Percentiles rank a stretch among this genome's conserved stretches.
These are phyloP conservation scores for Muraenolepis orangiensis DNA, from an alignment of 2,797 vertebrate species.

Conservation along the genomic window DNA sequence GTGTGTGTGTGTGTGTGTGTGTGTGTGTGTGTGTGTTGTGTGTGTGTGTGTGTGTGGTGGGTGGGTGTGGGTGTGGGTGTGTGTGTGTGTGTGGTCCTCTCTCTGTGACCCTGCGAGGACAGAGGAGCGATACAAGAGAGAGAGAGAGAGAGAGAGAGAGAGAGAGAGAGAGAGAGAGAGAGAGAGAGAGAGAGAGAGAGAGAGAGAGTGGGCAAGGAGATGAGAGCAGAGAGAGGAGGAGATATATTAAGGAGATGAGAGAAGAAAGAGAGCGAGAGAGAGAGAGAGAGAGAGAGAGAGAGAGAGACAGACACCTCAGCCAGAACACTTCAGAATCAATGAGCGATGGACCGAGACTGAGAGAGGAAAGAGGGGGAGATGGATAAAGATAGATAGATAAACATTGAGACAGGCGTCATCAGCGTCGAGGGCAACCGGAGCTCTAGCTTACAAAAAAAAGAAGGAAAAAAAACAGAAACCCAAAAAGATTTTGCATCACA, in stretches of 20 bases:
- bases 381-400: not conserved
- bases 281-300: not conserved
- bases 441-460: not conserved
- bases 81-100: slow-evolving; percentile 7
- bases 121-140: too few relatives aligned
- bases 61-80: slow-evolving; percentile 6
- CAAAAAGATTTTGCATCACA: not conserved
- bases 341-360: not conserved
- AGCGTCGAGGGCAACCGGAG: not conserved
- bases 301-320: not conserved
- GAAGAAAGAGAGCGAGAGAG: not conserved
- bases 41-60: slow-evolving; percentile 3
- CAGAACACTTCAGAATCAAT: not conserved
- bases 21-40: slow-evolving; percentile 9
- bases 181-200: too few relatives aligned
- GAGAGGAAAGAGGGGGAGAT: not conserved
- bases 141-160: too few relatives aligned
- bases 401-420: not conserved
- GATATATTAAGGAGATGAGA: too few relatives aligned
- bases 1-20: slow-evolving; percentile 6
- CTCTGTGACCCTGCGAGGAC: not conserved
- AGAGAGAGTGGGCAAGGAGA: too few relatives aligned
- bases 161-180: too few relatives aligned
- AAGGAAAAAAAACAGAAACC: not conserved
- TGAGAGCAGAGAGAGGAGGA: too few relatives aligned